These are phyloP conservation scores for Telenomus remus DNA, from an alignment of 1,140 invertebrate species.

Conservation along the genomic window DNA sequence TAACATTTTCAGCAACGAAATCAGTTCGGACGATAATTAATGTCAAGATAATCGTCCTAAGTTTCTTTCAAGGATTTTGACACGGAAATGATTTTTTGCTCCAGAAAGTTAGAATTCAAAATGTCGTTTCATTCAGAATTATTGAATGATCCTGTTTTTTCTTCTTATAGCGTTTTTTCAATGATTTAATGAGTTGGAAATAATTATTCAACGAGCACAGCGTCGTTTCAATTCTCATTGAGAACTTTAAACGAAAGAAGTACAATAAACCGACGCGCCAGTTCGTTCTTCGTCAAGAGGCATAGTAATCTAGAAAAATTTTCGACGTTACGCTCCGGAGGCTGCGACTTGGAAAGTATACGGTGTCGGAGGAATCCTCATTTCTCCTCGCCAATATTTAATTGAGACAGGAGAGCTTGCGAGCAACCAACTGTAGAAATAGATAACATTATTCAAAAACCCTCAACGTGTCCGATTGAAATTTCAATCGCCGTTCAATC, in stretches of 20 bases:
- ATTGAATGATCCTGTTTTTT: not conserved
- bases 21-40: constrained; percentile 54
- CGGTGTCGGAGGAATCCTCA: constrained; percentile 20
- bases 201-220: not conserved
- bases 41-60: constrained; percentile 37
- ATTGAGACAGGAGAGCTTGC: constrained; percentile 18
- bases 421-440: constrained; percentile 8
- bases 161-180: too few species aligned
- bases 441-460: constrained; percentile 8
- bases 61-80: not conserved
- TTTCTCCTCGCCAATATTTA: constrained; percentile 19
- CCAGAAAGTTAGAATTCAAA: not conserved
- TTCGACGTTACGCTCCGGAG: constrained; percentile 15
- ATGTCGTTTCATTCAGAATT: not conserved
- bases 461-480: too few species aligned
- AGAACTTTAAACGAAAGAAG: too few species aligned
- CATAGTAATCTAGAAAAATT: constrained; percentile 14
- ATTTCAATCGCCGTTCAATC: too few species aligned
- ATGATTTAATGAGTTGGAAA: constrained; percentile 1
- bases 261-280: not conserved
- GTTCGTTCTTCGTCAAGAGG: constrained; percentile 2
- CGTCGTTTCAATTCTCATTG: too few species aligned
- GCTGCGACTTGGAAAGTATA: constrained; percentile 28
- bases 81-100: not conserved
- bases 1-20: constrained; percentile 53